These are phyloP conservation scores for Garrulus glandarius DNA, from an alignment of 2,797 vertebrate genomes.

Conservation along the genomic window DNA sequence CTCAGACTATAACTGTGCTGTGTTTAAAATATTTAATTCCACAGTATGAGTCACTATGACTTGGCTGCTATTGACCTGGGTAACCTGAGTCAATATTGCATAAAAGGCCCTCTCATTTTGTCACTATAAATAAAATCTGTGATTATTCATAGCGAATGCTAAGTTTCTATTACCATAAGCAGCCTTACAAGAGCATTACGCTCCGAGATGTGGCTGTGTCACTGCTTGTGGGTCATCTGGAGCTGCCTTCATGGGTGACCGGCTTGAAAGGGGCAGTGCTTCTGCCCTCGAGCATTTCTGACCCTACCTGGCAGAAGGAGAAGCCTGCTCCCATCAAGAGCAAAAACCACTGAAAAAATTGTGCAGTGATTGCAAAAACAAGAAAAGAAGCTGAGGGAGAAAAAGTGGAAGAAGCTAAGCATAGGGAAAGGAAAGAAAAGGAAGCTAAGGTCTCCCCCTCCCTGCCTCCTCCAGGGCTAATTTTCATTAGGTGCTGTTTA, in stretches of 20 bases:
- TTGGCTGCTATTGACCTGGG: conserved; percentile 63
- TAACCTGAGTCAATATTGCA: conserved; percentile 58
- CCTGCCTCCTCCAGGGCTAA: background rate
- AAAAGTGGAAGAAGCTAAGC: background rate
- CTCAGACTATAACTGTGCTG: conserved; percentile 1
- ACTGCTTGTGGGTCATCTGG: background rate
- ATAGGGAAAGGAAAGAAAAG: background rate
- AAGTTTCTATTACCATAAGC: conserved; percentile 28
- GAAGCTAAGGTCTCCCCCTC: background rate
- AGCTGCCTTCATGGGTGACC: background rate
- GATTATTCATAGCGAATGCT: conserved; percentile 33
- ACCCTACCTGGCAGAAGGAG: background rate
- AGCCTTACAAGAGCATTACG: background rate
- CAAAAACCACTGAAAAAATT: background rate
- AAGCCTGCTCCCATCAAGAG: background rate
- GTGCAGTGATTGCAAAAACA: background rate
- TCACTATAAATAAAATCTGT: conserved; percentile 61
- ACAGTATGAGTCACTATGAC: conserved; percentile 34
- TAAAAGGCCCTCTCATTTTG: conserved; percentile 54
- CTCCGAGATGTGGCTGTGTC: background rate
- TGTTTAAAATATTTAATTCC: conserved; percentile 62
- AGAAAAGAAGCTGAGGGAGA: background rate
- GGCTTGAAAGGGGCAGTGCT: background rate
- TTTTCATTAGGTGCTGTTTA: background rate
- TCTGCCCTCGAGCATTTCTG: background rate